Base-by-base conservation (phyloP, 2,797 vertebrate genomes). In the Pantherophis alleghaniensis region DNA sequence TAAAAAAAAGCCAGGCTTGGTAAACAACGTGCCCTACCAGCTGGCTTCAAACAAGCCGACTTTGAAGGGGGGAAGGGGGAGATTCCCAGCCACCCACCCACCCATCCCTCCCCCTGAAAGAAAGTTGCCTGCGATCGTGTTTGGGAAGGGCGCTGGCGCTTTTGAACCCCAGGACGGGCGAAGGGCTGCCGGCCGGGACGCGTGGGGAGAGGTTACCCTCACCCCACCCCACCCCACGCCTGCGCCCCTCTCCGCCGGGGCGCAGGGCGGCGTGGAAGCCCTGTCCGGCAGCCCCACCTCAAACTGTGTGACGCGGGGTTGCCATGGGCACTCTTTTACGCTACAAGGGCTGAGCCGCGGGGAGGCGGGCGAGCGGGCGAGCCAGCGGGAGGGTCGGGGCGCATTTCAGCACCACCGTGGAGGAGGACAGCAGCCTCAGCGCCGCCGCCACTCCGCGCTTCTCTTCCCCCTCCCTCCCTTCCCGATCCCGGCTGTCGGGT, bases 241-340 rank as follows among this genome's bases (percentile, higher is more conserved):
- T 55, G 42, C 5, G 20, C 28, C 47, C 18, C 47, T 22, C 51
- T 66, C 20, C 42, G 20, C 42, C 14, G 32, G n/a, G 89, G 66
- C 89, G 14, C n/a, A 11, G 12, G 1, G 59, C 57, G 11, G 4
- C 37, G 87, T 56, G 90, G 91, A 86, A 57, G 66, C 74, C 60
- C 91, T 26, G 7, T 7, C 37, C 26, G 55, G 37, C 28, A 7
- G n/a, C 92, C 61, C 86, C 93, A 97, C 98, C 97, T 98, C 94
- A 95, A 93, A 93, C 91, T 74, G 86, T 90, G 91, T 97, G 95
- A 97, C 93, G 93, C 96, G 94, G 91, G 18, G 95, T 97, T 95
- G 93, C 95, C 96, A 96, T 96, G 95, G 98, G 98, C 98, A 98
- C 98, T 97, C 97, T 95, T 98, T 98, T 98, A 98, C 97, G 97